Conservation (phyloP, 1,140 invertebrate genomes). For the Caenorhabditis brenneri region DNA sequence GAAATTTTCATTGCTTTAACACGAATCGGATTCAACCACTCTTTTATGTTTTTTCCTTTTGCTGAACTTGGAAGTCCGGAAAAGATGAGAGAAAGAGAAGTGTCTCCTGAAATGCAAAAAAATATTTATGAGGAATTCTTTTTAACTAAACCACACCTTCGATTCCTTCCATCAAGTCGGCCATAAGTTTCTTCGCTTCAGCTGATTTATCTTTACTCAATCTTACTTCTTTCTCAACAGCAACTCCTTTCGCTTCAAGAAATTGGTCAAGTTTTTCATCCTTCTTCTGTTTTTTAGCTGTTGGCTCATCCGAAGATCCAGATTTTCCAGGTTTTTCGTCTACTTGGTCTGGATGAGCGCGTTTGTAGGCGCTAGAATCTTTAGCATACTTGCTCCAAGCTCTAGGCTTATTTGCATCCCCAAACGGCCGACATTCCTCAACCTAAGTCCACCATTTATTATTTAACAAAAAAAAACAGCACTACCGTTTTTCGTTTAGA, state of each 20-base stretch:
- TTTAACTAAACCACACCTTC: too few species aligned
- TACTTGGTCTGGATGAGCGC: slow-evolving; percentile 70
- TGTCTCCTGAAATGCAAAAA: slow-evolving; percentile 57
- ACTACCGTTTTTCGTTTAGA: slow-evolving; percentile 79
- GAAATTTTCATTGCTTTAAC: slow-evolving; percentile 58
- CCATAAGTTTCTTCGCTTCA: slow-evolving; percentile 24
- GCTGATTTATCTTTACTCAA: slow-evolving; percentile 44
- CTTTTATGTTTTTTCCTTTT: slow-evolving; percentile 62
- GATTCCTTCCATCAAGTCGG: slow-evolving; percentile 37
- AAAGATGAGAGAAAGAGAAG: slow-evolving; percentile 60
- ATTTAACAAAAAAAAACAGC: background rate
- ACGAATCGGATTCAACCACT: slow-evolving; percentile 62
- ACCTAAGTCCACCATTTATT: slow-evolving; percentile 73
- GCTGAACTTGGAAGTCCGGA: slow-evolving; percentile 58
- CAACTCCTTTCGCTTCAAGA: slow-evolving; percentile 70
- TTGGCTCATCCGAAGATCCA: slow-evolving; percentile 75
- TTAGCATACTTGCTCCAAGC: slow-evolving; percentile 78
- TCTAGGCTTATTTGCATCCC: slow-evolving; percentile 83
- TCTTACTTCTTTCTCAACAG: slow-evolving; percentile 67
- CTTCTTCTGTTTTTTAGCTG: slow-evolving; percentile 14
- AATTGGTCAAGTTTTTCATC: slow-evolving; percentile 58
- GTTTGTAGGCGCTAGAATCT: slow-evolving; percentile 62
- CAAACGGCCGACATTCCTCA: slow-evolving; percentile 80
- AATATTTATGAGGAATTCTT: too few species aligned
- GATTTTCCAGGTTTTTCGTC: slow-evolving; percentile 64